Evolutionary conservation across 1,140 invertebrate species (phyloP).

Genomic region (Delia radicum): DNA sequence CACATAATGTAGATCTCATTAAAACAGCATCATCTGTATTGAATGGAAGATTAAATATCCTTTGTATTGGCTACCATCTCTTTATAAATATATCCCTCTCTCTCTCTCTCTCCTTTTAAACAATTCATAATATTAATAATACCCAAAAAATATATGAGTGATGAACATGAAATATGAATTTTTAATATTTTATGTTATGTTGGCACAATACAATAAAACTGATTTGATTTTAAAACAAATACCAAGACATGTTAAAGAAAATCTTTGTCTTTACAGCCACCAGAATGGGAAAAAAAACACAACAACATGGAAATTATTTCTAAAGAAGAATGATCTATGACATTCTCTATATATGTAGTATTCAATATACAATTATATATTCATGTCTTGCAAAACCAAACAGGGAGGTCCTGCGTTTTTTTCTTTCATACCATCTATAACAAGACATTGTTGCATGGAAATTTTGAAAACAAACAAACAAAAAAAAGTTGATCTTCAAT

Average conservation of each 20-base stretch:
- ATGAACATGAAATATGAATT: conserved; percentile 49
- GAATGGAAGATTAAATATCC: not conserved
- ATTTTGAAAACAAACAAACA: not conserved
- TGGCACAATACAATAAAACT: conserved; percentile 50
- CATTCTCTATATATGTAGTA: not conserved
- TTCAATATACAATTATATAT: not conserved
- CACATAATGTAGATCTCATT: conserved; percentile 35
- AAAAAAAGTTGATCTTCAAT: conserved; percentile 41
- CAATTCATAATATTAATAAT: not conserved
- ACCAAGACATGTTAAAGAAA: conserved; percentile 34
- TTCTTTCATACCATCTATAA: not conserved
- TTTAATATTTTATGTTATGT: conserved; percentile 43
- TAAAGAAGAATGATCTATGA: not conserved
- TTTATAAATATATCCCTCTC: not conserved
- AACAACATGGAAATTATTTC: not conserved
- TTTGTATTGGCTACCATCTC: not conserved
- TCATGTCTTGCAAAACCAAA: not conserved
- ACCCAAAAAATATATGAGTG: not conserved
- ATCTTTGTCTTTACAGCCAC: too few species aligned
- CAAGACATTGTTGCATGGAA: not conserved
- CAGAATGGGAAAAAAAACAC: conserved; percentile 32
- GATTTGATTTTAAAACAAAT: not conserved
- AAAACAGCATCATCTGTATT: conserved; percentile 44
- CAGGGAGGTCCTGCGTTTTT: not conserved
- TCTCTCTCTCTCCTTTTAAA: not conserved